Evolutionary conservation across 2,113 vertebrate genomes (phyloP).

Genomic region (Odobenus rosmarus): DNA sequence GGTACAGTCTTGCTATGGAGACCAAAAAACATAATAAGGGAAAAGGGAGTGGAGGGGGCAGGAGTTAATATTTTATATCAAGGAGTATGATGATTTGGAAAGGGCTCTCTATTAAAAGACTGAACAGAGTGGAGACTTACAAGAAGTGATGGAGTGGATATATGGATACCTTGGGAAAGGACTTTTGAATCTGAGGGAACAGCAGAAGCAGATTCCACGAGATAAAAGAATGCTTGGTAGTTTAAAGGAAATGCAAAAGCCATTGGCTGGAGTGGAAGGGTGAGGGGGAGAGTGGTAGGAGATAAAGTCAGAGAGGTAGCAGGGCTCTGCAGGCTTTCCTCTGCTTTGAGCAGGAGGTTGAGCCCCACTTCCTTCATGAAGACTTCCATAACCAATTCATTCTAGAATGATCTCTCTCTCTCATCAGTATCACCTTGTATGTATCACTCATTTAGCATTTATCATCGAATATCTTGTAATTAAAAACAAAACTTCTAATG

Average conservation of each 20-base stretch:
- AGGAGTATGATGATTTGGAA: background rate
- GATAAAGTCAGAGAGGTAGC: background rate
- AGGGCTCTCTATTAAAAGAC: background rate
- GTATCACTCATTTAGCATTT: constrained; percentile 10
- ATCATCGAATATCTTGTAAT: background rate
- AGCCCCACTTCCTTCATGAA: background rate
- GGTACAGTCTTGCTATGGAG: background rate
- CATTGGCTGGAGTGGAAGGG: background rate
- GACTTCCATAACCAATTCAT: background rate
- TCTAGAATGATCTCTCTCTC: constrained; percentile 1
- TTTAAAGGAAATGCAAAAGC: constrained; percentile 17
- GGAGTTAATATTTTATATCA: background rate
- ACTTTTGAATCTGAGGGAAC: background rate
- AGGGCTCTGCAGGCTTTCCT: background rate
- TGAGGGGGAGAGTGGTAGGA: background rate
- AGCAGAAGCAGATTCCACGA: background rate
- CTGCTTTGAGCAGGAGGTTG: constrained; percentile 9
- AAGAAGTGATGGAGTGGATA: background rate
- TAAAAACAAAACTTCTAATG: background rate
- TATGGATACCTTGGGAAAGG: background rate
- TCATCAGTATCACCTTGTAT: background rate
- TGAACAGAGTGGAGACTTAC: background rate
- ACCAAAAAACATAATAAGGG: background rate
- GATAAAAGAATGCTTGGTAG: background rate
- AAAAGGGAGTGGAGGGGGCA: background rate